Evolutionary conservation across 2,888 invertebrate species (phyloP).

Genomic region (Athetis lepigone): DNA sequence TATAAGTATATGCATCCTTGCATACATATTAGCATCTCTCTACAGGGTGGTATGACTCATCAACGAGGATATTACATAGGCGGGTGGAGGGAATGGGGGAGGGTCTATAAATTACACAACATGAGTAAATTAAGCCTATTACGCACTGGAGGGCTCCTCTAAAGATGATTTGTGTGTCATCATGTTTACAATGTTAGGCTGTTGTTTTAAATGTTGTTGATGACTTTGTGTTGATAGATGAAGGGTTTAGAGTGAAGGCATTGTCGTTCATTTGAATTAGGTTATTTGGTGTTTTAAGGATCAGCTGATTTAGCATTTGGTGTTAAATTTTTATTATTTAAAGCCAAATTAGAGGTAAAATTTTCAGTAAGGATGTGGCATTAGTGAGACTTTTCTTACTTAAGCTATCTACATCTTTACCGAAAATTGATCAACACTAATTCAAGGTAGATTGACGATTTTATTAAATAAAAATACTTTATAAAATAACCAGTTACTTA

Average conservation of each 20-base stretch:
- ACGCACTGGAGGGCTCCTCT: conserved; percentile 54
- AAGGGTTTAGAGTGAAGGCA: background rate
- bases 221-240: conserved; percentile 4
- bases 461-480: too few species aligned
- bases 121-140: conserved; percentile 72
- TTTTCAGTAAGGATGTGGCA: too few species aligned
- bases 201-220: conserved; percentile 24
- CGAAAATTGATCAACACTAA: too few species aligned
- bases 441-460: too few species aligned
- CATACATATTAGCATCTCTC: conserved; percentile 1
- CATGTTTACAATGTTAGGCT: conserved; percentile 33
- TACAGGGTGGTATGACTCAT: conserved; percentile 45
- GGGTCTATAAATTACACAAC: conserved; percentile 68
- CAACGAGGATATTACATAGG: conserved; percentile 63
- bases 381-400: too few species aligned
- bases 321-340: too few species aligned
- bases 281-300: background rate
- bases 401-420: too few species aligned
- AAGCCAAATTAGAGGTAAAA: too few species aligned
- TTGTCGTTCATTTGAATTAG: too few species aligned
- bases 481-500: too few species aligned
- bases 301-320: too few species aligned
- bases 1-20: background rate
- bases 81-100: too few species aligned
- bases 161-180: conserved; percentile 59